These are phyloP conservation scores for Netelia inedita DNA, from an alignment of 2,888 invertebrate species.

Conservation along the genomic window DNA sequence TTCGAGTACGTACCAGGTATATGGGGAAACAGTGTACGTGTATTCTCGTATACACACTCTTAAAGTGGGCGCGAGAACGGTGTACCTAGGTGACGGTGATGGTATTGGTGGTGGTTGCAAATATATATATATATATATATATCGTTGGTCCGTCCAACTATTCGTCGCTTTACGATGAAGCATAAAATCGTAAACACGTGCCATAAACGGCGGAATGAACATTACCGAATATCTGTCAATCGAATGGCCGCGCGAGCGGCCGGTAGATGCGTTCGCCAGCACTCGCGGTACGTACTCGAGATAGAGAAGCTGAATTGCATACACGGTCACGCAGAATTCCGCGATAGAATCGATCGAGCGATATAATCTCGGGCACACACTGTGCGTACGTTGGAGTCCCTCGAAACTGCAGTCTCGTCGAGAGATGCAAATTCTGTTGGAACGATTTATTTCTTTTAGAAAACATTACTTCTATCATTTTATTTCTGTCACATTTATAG, in stretches of 20 bases:
- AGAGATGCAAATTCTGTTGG: too few species aligned
- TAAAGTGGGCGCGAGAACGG: constrained; percentile 26
- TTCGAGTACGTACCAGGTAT: constrained; percentile 16
- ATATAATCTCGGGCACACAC: background rate
- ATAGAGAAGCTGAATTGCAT: constrained; percentile 17
- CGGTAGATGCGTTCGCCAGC: constrained; percentile 27
- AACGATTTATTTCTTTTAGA: too few species aligned
- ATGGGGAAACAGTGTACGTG: background rate
- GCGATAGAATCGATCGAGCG: constrained; percentile 25
- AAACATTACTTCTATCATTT: too few species aligned
- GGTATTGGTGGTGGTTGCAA: background rate
- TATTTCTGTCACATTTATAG: too few species aligned
- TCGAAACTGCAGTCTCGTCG: too few species aligned
- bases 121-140: constrained; percentile 2
- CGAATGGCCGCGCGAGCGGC: constrained; percentile 68
- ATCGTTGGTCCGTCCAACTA: constrained; percentile 72
- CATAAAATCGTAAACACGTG: constrained; percentile 80
- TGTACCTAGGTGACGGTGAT: background rate
- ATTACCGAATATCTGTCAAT: constrained; percentile 76
- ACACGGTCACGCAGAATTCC: constrained; percentile 3
- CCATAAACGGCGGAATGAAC: constrained; percentile 75
- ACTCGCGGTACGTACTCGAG: background rate
- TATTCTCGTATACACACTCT: constrained; percentile 41
- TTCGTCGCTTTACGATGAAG: constrained; percentile 78
- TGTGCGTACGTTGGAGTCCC: too few species aligned